Conservation (phyloP, 1,140 invertebrate species). For the Calosoma granatense region DNA sequence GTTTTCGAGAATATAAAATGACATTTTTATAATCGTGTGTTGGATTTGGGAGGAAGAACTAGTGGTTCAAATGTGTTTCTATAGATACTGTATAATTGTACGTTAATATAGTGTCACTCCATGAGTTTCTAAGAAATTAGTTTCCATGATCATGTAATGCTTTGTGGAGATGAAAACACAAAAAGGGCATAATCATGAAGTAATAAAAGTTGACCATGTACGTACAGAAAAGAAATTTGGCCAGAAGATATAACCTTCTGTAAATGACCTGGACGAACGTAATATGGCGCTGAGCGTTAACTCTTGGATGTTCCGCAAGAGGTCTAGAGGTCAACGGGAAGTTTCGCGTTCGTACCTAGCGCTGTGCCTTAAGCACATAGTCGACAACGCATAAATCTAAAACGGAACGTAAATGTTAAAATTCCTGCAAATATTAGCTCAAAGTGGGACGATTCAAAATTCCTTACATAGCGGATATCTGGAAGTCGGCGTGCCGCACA, state of each 20-base stretch:
- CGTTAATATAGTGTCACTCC: too few relatives aligned
- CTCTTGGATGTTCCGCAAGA: too few relatives aligned
- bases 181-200: not conserved
- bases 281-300: too few relatives aligned
- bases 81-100: too few relatives aligned
- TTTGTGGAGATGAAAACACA: too few relatives aligned
- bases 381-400: conserved; percentile 3
- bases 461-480: not conserved
- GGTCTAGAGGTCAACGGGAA: too few relatives aligned
- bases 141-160: not conserved
- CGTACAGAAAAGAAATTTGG: not conserved
- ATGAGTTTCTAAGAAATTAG: too few relatives aligned
- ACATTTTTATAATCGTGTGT: too few relatives aligned
- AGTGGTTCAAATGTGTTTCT: too few relatives aligned
- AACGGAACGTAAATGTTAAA: conserved; percentile 3
- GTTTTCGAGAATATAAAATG: too few relatives aligned
- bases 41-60: too few relatives aligned
- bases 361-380: not conserved
- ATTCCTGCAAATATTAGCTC: conserved; percentile 5
- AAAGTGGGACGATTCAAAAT: conserved; percentile 6
- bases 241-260: not conserved
- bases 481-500: not conserved
- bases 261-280: not conserved
- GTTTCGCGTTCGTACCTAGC: not conserved
- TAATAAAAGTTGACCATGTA: not conserved